phyloP scores from a whole-genome alignment of 1,140 invertebrate genomes.

The Vanessa tameamea region DNA sequence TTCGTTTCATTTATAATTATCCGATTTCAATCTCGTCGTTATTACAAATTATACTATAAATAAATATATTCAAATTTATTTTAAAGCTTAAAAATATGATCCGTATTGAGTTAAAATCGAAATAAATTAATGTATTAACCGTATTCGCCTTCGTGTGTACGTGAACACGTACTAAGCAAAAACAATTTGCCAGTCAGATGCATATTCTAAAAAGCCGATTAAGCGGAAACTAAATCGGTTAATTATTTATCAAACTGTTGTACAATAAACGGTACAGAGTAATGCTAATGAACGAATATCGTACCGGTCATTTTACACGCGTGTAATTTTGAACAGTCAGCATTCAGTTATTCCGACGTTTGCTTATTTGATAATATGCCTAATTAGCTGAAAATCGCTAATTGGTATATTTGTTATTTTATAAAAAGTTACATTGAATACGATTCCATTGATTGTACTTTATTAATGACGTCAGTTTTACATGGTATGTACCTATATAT shows the following conservation, averaged over 20 bases:
- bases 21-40: conserved; percentile 3
- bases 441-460: no score
- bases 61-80: not conserved
- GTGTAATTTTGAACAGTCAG: conserved; percentile 28
- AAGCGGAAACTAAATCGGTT: conserved; percentile 75
- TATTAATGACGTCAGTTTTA: no score
- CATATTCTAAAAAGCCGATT: conserved; percentile 78
- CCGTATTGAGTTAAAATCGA: no score
- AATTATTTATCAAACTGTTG: conserved; percentile 68
- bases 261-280: conserved; percentile 48
- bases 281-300: conserved; percentile 44
- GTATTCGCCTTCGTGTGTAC: conserved; percentile 15
- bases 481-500: no score
- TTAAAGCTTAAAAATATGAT: no score
- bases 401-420: not conserved
- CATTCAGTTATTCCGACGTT: conserved; percentile 26
- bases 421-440: not conserved
- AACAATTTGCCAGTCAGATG: conserved; percentile 76
- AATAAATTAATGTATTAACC: not conserved
- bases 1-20: not conserved
- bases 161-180: conserved; percentile 47
- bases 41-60: not conserved
- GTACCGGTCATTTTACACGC: conserved; percentile 34
- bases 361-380: conserved; percentile 11
- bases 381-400: not conserved